These are phyloP conservation scores for Agonopterix arenella DNA, from an alignment of 2,888 invertebrate genomes.

Conservation along the genomic window DNA sequence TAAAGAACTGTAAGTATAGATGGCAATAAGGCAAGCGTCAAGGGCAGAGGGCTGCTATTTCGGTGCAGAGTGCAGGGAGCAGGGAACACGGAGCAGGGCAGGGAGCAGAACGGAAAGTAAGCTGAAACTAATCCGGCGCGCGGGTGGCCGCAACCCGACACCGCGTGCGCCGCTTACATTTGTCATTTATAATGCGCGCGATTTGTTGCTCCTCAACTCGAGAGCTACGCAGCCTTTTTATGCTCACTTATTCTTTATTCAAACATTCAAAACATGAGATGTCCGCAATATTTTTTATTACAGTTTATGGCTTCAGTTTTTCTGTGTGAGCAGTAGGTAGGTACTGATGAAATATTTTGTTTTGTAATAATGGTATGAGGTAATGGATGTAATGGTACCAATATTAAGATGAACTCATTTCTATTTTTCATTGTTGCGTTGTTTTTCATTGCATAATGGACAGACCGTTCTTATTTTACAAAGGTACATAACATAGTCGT, in stretches of 20 bases:
- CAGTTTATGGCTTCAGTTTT: constrained; percentile 52
- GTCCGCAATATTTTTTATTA: constrained; percentile 59
- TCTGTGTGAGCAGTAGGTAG: constrained; percentile 3
- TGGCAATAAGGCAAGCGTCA: constrained; percentile 32
- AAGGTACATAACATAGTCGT: too few species aligned
- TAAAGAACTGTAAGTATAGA: neutral
- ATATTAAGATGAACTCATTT: too few species aligned
- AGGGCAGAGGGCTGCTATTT: constrained; percentile 49
- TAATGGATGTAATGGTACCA: too few species aligned
- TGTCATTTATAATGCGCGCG: constrained; percentile 76
- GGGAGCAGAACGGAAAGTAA: constrained; percentile 61
- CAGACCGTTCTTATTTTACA: too few species aligned
- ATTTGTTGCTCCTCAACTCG: constrained; percentile 70
- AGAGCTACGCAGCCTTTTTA: constrained; percentile 53
- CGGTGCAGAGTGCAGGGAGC: constrained; percentile 56
- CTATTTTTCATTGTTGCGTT: too few species aligned
- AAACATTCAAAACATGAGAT: constrained; percentile 54
- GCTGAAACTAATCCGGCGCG: constrained; percentile 68
- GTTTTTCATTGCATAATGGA: too few species aligned
- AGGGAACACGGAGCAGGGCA: constrained; percentile 33
- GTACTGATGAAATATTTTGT: neutral
- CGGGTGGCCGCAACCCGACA: constrained; percentile 65
- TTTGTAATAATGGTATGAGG: too few species aligned
- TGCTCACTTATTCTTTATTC: constrained; percentile 66
- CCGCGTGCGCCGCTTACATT: constrained; percentile 68